A percentile compares a stretch with the other conserved stretches of the same genome.
Evolutionary conservation across 2,797 vertebrate genomes (phyloP).

Genomic region (Acipenser transmontanus): DNA sequence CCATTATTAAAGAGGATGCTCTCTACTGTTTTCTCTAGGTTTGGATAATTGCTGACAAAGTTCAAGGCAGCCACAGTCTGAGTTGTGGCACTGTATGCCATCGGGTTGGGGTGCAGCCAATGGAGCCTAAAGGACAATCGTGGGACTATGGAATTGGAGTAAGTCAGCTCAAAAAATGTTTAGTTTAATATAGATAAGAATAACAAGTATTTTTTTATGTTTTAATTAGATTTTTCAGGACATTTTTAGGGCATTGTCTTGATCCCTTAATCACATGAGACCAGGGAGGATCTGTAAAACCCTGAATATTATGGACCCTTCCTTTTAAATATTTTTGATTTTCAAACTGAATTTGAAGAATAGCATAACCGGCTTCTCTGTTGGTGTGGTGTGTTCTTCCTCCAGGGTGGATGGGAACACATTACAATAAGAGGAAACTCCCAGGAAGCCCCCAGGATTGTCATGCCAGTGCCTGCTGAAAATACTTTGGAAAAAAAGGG

Average conservation of each 20-base stretch:
- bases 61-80: conserved; percentile 89
- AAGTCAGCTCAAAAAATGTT: conserved; percentile 23
- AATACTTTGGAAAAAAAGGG: too few relatives aligned
- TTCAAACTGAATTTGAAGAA: too few relatives aligned
- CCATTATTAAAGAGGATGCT: too few relatives aligned
- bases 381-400: conserved; percentile 1
- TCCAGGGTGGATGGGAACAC: conserved; percentile 93
- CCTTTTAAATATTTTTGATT: too few relatives aligned
- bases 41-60: conserved; percentile 95
- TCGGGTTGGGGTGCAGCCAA: conserved; percentile 75
- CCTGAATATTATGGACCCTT: too few relatives aligned
- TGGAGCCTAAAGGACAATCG: conserved; percentile 74
- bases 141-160: conserved; percentile 99
- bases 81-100: conserved; percentile 92
- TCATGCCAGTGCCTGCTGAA: conserved; percentile 23
- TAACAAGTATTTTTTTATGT: too few relatives aligned
- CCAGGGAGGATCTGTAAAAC: too few relatives aligned
- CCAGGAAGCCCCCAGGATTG: conserved; percentile 47
- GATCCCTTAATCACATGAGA: too few relatives aligned
- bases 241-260: too few relatives aligned
- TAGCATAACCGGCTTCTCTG: not conserved
- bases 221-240: too few relatives aligned
- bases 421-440: conserved; percentile 81
- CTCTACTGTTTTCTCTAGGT: conserved; percentile 55
- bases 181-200: too few relatives aligned